Conservation (phyloP, 1,140 invertebrate genomes). For the Periplaneta americana region DNA sequence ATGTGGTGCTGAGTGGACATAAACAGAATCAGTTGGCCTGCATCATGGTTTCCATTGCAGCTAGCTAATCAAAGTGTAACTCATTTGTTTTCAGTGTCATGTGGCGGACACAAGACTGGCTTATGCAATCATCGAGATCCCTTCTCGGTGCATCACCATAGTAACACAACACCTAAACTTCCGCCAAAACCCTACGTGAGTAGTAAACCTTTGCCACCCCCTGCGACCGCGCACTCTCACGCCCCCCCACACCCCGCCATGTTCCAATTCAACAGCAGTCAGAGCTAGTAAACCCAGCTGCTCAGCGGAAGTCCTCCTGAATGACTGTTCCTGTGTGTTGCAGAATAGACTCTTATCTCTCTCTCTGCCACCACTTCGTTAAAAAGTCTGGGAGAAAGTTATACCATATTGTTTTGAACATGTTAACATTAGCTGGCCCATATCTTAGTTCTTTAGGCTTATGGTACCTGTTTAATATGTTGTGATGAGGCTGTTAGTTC, state of each 20-base stretch:
- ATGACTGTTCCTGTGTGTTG: background rate
- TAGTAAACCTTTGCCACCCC: slow-evolving; percentile 25
- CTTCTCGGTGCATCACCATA: background rate
- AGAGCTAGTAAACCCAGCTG: background rate
- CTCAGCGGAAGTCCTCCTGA: too few species aligned
- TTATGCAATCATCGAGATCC: background rate
- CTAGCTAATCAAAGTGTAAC: too few species aligned
- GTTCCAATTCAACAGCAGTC: background rate
- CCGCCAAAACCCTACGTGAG: slow-evolving; percentile 42
- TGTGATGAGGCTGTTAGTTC: too few species aligned
- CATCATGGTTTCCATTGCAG: too few species aligned
- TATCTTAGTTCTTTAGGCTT: too few species aligned
- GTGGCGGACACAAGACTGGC: slow-evolving; percentile 29
- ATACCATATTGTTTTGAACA: background rate
- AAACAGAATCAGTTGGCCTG: too few species aligned
- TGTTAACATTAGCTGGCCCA: background rate
- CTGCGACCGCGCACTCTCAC: background rate
- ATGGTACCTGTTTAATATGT: too few species aligned
- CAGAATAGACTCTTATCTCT: background rate
- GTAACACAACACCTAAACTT: slow-evolving; percentile 37
- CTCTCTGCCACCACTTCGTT: background rate
- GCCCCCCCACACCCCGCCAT: background rate
- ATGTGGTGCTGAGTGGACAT: too few species aligned
- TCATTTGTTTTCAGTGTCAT: slow-evolving; percentile 4
- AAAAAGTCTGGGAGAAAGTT: background rate